phyloP scores from a whole-genome alignment of 2,113 vertebrate genomes.

The Acrocephalus arundinaceus region DNA sequence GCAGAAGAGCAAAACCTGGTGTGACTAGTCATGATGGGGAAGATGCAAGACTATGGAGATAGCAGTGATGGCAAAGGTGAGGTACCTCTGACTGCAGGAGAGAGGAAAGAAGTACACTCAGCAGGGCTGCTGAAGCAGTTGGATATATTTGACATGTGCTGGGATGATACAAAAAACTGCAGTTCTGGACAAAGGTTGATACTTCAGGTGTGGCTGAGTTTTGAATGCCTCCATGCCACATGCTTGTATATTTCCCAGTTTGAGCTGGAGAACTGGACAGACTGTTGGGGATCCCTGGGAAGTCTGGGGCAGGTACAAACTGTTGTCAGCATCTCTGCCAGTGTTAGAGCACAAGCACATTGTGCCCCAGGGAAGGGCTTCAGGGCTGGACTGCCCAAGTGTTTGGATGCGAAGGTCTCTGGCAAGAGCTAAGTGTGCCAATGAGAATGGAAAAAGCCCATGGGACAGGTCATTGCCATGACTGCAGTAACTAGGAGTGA shows the following conservation, averaged over 20 bases:
- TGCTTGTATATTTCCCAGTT: neutral
- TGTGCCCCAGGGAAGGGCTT: neutral
- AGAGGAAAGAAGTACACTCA: neutral
- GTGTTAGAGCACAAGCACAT: fast-evolving
- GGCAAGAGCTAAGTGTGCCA: neutral
- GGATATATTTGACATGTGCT: neutral
- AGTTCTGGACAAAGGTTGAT: neutral
- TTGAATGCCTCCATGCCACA: neutral
- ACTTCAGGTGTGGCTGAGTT: neutral
- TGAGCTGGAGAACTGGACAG: neutral
- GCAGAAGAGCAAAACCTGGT: neutral
- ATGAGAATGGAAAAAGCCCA: neutral
- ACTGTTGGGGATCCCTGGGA: neutral
- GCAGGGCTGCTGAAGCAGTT: neutral
- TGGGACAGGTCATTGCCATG: neutral
- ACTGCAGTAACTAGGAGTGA: neutral
- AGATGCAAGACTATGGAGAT: neutral
- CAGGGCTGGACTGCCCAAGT: neutral
- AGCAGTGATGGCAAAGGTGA: neutral
- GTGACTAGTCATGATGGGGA: neutral
- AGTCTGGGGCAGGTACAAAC: neutral
- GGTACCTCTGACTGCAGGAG: neutral
- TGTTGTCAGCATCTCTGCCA: neutral
- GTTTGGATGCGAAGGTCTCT: neutral
- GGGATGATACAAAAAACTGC: neutral